A percentile compares a stretch with the other conserved stretches of the same genome.
phyloP scores from a whole-genome alignment of 2,888 invertebrate species.

The Phengaris arion region DNA sequence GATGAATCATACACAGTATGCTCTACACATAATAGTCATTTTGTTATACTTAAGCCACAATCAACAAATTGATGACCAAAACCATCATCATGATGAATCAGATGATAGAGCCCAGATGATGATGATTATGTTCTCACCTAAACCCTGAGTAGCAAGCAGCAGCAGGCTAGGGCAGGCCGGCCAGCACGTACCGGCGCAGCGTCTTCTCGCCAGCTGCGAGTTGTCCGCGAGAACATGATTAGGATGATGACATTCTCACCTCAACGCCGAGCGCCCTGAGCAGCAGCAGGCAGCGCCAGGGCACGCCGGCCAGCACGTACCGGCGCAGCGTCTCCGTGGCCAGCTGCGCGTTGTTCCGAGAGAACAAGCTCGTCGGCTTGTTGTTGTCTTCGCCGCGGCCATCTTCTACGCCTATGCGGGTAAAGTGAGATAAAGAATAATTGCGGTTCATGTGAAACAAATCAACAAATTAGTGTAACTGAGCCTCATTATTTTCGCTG shows the following conservation, averaged over 20 bases:
- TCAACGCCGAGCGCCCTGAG: slow-evolving; percentile 79
- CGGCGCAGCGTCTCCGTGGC: slow-evolving; percentile 68
- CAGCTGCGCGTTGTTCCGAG: slow-evolving; percentile 55
- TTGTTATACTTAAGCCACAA: background rate
- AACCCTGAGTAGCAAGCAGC: slow-evolving; percentile 77
- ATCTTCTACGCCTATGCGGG: slow-evolving; percentile 37
- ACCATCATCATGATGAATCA: no score
- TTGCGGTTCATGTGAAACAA: no score
- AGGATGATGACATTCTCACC: slow-evolving; percentile 48
- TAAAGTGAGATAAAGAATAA: no score
- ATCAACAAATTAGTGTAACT: no score
- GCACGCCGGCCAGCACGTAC: slow-evolving; percentile 79
- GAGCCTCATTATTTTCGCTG: no score
- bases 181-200: slow-evolving; percentile 76
- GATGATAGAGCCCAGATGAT: background rate
- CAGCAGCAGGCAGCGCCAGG: slow-evolving; percentile 81
- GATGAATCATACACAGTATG: no score
- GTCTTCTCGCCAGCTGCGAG: slow-evolving; percentile 58
- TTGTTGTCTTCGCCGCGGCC: slow-evolving; percentile 43
- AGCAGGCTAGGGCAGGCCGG: slow-evolving; percentile 82
- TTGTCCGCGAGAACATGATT: slow-evolving; percentile 55
- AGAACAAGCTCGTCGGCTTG: slow-evolving; percentile 57
- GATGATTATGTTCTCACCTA: slow-evolving; percentile 53
- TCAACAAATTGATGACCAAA: no score
- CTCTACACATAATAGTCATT: no score